phyloP scores from a whole-genome alignment of 2,113 vertebrate genomes.

The Aspiorhynchus laticeps region DNA sequence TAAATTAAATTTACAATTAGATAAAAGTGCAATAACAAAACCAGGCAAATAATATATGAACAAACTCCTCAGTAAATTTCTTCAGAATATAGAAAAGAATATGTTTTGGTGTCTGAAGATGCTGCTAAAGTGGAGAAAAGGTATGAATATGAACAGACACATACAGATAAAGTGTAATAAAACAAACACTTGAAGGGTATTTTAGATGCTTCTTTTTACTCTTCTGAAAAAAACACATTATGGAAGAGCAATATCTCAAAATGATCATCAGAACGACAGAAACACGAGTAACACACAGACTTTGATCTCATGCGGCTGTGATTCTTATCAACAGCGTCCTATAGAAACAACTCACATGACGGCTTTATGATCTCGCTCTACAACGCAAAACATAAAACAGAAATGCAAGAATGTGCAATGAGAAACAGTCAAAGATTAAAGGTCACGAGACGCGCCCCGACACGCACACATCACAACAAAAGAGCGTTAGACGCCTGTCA shows the following conservation, averaged over 20 bases:
- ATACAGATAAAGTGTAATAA: background rate
- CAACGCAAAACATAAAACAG: conserved; percentile 46
- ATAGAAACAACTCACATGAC: background rate
- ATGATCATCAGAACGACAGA: background rate
- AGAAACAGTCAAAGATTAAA: background rate
- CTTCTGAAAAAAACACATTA: background rate
- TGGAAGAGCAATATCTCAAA: background rate
- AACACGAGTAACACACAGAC: background rate
- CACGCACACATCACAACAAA: conserved; percentile 4
- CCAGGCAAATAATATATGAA: too few relatives aligned
- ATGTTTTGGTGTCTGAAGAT: too few relatives aligned
- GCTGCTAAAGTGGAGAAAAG: too few relatives aligned
- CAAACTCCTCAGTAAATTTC: too few relatives aligned
- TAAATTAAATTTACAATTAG: too few relatives aligned
- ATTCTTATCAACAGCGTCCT: background rate
- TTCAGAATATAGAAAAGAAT: too few relatives aligned
- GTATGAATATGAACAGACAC: background rate
- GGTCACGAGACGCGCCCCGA: background rate
- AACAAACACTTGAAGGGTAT: background rate
- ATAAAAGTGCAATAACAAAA: too few relatives aligned
- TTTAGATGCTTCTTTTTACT: background rate
- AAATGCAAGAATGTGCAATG: conserved; percentile 70
- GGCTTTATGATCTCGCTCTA: background rate
- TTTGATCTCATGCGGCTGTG: too few relatives aligned
- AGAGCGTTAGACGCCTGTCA: background rate